Evolutionary conservation across 2,113 vertebrate species (phyloP), one percentile per base, ranked within the genome.

Genomic region (Myiopsitta monachus): DNA sequence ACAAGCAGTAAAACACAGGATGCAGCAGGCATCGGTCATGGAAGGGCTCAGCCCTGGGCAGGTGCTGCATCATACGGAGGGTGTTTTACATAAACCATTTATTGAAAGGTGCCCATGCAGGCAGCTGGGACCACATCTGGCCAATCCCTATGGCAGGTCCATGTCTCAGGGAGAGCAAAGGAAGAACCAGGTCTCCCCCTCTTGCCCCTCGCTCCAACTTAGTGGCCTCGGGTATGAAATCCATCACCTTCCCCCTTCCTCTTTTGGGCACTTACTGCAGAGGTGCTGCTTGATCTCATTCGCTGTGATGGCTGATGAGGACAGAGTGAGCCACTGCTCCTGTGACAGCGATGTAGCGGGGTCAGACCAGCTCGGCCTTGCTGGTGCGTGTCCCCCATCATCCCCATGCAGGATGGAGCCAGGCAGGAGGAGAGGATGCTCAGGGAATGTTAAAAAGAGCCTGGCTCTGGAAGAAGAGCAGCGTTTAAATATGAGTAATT

Each of bases 331-430:
- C 43, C 28, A 7, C 18, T 0, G 3, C 43, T 47, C 49, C 62
- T 0, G 1, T 26, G 69, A 13, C 59, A 51, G 63, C 1, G 1
- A n/a, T 5, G 5, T 3, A n/a, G 57, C 7, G 74, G 78, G 90
- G 7, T 44, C 28, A 26, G 28, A 9, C 2, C 1, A 51, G 44
- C 86, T 31, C 0, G 1, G 74, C 43, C 64, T 23, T 1, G 4
- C 49, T 79, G 59, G 22, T 2, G 0, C 0, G 0, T 24, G 59
- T 68, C 11, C 84, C 52, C 9, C 3, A 1, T 26, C 44, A 44
- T 39, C 31, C 39, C 54, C 0, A 0, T 1, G 1, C 1, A 1
- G 61, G 39, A 27, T 4, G n/a, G 84, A 46, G 30, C 13, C 0
- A 10, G 75, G 49, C 1, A 3, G 52, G 36, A 54, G 55, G 23